Conservation (phyloP, 2,888 invertebrate genomes). For the Tuberolachnus salignus region DNA sequence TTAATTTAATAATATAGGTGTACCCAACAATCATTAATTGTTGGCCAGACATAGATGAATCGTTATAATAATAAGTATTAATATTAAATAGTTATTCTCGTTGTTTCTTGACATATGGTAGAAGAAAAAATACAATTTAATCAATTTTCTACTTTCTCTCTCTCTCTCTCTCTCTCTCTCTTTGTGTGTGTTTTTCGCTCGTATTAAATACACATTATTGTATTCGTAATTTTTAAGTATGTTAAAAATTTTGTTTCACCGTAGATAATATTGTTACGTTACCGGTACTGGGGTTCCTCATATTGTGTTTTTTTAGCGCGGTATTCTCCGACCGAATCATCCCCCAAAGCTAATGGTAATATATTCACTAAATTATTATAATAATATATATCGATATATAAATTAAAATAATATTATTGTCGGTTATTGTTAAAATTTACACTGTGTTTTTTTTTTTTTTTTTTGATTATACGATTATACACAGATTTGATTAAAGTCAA, state of each 20-base stretch:
- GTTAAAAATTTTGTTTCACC: background rate
- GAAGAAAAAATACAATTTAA: too few relatives aligned
- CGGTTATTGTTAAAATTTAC: too few relatives aligned
- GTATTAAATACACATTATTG: background rate
- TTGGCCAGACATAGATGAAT: too few relatives aligned
- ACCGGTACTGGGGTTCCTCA: background rate
- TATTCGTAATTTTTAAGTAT: background rate
- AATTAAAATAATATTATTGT: background rate
- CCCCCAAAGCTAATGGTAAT: background rate
- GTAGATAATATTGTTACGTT: background rate
- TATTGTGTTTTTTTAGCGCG: background rate
- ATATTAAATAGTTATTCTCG: too few relatives aligned
- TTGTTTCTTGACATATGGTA: too few relatives aligned
- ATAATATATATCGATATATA: too few relatives aligned
- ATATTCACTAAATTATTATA: constrained; percentile 2
- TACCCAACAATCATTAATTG: too few relatives aligned
- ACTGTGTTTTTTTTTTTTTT: too few relatives aligned
- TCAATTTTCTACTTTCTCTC: constrained; percentile 20
- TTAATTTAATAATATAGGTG: too few relatives aligned
- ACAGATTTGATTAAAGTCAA: constrained; percentile 33
- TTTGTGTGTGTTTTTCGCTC: background rate
- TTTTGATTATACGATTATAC: background rate
- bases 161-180: too few relatives aligned
- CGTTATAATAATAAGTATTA: too few relatives aligned
- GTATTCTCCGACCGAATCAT: background rate